Conservation (phyloP, 1,140 invertebrate species). For the Pararge aegeria region DNA sequence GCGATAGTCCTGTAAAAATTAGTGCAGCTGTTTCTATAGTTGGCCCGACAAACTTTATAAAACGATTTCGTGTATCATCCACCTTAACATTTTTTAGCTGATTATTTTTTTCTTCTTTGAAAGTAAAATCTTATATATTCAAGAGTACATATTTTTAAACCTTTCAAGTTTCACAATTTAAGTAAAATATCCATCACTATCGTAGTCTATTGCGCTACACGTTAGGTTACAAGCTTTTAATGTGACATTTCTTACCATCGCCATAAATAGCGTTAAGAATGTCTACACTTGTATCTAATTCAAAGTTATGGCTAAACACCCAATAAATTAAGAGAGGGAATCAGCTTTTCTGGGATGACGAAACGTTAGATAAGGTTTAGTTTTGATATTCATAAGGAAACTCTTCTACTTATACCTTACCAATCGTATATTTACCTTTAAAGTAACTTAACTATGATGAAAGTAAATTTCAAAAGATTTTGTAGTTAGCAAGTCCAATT, state of each 20-base stretch:
- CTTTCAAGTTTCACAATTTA: too few species aligned
- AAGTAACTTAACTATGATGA: not conserved
- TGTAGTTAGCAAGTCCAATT: too few species aligned
- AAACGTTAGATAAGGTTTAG: not conserved
- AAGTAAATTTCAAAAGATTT: too few species aligned
- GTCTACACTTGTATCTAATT: conserved; percentile 5
- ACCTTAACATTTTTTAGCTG: too few species aligned
- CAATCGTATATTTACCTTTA: too few species aligned
- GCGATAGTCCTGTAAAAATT: too few species aligned
- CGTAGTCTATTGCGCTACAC: conserved; percentile 17
- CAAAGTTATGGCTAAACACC: conserved; percentile 5
- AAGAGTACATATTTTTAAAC: too few species aligned
- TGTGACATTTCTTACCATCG: conserved; percentile 23
- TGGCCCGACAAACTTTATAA: too few species aligned
- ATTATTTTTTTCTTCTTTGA: too few species aligned
- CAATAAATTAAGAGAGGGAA: conserved; percentile 7
- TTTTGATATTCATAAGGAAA: not conserved
- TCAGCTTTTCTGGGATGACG: not conserved
- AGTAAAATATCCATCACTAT: not conserved
- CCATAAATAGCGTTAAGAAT: conserved; percentile 25
- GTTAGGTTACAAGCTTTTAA: conserved; percentile 2
- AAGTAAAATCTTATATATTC: too few species aligned
- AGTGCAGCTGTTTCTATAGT: too few species aligned
- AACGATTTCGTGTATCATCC: too few species aligned
- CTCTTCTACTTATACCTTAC: not conserved